phyloP scores from a whole-genome alignment of 1,140 invertebrate species.

The Hesperophylax magnus region DNA sequence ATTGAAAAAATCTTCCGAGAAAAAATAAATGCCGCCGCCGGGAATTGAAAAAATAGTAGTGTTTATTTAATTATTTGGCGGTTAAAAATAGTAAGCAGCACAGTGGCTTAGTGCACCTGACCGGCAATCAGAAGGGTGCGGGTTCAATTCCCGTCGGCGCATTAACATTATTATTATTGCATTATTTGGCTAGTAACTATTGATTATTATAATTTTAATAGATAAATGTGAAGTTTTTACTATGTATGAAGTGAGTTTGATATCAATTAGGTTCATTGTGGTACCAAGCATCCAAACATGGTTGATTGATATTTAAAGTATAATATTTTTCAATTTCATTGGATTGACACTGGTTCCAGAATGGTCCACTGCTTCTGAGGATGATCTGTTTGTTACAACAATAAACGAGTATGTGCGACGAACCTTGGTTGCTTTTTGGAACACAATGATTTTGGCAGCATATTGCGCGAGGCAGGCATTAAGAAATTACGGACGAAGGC shows the following conservation, averaged over 20 bases:
- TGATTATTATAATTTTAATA: too few species aligned
- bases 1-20: too few species aligned
- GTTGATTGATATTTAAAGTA: slow-evolving; percentile 16
- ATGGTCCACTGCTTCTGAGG: background rate
- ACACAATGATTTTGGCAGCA: slow-evolving; percentile 30
- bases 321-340: slow-evolving; percentile 18
- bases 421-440: background rate
- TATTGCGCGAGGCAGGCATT: slow-evolving; percentile 22
- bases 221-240: background rate
- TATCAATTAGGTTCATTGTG: slow-evolving; percentile 4
- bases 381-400: too few species aligned
- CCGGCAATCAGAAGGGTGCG: too few species aligned
- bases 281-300: background rate
- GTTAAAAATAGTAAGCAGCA: too few species aligned
- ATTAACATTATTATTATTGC: too few species aligned
- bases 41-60: too few species aligned
- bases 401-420: background rate
- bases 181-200: too few species aligned
- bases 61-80: too few species aligned
- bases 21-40: too few species aligned
- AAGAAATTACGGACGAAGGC: slow-evolving; percentile 23
- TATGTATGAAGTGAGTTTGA: slow-evolving; percentile 7
- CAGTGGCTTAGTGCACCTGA: too few species aligned
- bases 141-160: too few species aligned
- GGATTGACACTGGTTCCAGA: background rate